These are phyloP conservation scores for Corythornis leucogaster DNA, from an alignment of 2,797 vertebrate species.

Conservation along the genomic window DNA sequence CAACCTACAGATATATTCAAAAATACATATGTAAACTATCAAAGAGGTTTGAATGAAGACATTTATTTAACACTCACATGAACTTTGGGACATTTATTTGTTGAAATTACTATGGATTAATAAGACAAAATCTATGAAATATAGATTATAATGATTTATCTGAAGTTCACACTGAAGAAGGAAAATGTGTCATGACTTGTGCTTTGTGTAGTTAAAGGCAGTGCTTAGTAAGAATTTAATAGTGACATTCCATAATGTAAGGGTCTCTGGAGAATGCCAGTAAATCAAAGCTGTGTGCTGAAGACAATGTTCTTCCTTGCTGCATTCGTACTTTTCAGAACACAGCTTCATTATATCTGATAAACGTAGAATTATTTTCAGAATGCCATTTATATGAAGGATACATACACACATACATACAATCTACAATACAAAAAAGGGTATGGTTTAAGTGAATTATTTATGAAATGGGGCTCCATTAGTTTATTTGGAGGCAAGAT, in stretches of 20 bases:
- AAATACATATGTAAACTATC: not conserved
- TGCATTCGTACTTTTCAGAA: not conserved
- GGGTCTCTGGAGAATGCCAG: not conserved
- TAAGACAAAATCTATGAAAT: conserved; percentile 5
- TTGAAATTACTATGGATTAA: conserved; percentile 12
- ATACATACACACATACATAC: not conserved
- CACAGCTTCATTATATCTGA: not conserved
- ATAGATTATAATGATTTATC: conserved; percentile 11
- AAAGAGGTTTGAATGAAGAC: conserved; percentile 31
- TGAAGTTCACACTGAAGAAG: conserved; percentile 9
- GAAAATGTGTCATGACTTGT: not conserved
- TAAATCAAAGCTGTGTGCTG: not conserved
- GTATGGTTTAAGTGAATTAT: not conserved
- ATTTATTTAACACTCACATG: conserved; percentile 20
- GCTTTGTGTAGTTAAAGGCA: not conserved
- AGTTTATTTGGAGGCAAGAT: not conserved
- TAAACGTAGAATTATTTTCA: not conserved
- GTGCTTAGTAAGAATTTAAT: not conserved
- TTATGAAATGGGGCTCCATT: not conserved
- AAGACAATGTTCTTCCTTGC: not conserved
- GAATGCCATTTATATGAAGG: not conserved
- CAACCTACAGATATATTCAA: not conserved
- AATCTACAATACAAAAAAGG: not conserved
- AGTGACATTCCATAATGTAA: not conserved
- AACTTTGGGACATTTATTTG: conserved; percentile 23